Conservation (phyloP, 2,797 vertebrate species). For the Meda fulgida region DNA sequence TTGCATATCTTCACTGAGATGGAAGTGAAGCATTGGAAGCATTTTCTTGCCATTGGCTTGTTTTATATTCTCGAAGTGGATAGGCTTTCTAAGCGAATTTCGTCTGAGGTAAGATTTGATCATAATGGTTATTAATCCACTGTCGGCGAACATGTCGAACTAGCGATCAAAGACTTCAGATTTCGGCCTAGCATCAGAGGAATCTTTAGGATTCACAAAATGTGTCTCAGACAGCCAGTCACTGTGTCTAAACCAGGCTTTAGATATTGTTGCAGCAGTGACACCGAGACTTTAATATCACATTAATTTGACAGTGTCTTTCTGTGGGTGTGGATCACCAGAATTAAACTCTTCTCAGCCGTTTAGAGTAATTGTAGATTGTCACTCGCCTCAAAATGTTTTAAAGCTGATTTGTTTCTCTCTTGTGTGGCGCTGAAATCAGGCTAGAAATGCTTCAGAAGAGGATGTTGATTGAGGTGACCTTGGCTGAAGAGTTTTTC, state of each 20-base stretch:
- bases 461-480: constrained; percentile 46
- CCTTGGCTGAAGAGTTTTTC: constrained; percentile 25
- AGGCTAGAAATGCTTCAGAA: not conserved
- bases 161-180: too few relatives aligned
- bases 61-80: too few relatives aligned
- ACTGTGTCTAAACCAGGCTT: not conserved
- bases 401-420: constrained; percentile 9
- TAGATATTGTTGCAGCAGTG: not conserved
- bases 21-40: too few relatives aligned
- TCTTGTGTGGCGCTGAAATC: constrained; percentile 19
- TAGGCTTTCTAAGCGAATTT: too few relatives aligned
- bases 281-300: not conserved
- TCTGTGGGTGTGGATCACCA: not conserved
- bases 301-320: not conserved
- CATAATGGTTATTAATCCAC: too few relatives aligned
- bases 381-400: not conserved
- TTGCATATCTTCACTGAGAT: too few relatives aligned
- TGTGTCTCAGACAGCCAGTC: not conserved
- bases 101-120: too few relatives aligned
- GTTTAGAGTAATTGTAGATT: constrained; percentile 13
- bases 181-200: too few relatives aligned
- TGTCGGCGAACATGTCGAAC: too few relatives aligned
- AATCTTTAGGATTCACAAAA: too few relatives aligned
- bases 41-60: too few relatives aligned
- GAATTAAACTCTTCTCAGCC: not conserved